Percentiles rank a stretch among this genome's conserved stretches.
phyloP scores from a whole-genome alignment of 2,888 invertebrate genomes.

The Anticlea derivata region DNA sequence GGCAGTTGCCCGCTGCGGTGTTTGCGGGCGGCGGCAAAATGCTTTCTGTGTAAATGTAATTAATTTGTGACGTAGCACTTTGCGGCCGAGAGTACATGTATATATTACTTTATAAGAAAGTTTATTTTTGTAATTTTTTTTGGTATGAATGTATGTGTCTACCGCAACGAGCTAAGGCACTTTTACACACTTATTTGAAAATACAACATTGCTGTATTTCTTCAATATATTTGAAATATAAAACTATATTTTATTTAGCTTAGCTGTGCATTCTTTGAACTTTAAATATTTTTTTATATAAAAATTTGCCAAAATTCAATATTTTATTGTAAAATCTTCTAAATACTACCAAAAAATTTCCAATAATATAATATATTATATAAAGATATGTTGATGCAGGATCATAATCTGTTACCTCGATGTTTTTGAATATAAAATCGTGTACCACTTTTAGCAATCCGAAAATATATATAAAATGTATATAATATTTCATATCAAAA shows the following conservation, averaged over 20 bases:
- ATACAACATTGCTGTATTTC: neutral
- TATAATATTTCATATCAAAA: conserved; percentile 11
- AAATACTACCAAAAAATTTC: conserved; percentile 15
- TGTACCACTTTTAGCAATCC: conserved; percentile 2
- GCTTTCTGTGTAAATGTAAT: neutral
- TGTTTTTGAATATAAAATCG: neutral
- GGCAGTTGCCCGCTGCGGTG: too few relatives aligned
- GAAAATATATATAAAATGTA: conserved; percentile 1
- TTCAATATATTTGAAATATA: neutral
- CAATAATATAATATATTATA: conserved; percentile 7
- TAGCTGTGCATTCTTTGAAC: conserved; percentile 13
- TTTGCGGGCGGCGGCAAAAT: neutral
- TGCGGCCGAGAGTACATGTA: neutral
- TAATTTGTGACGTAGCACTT: neutral
- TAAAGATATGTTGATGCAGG: conserved; percentile 20
- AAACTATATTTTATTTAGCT: conserved; percentile 16
- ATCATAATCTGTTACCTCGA: neutral
- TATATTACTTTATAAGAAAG: too few relatives aligned
- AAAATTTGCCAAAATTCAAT: conserved; percentile 1
- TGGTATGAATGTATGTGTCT: too few relatives aligned
- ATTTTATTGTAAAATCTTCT: conserved; percentile 19
- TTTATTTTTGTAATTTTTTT: neutral
- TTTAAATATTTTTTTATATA: too few relatives aligned
- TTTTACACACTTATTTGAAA: neutral
- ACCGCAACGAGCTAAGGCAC: neutral